Conservation (phyloP, 2,113 vertebrate species). For the Anguilla japonica region DNA sequence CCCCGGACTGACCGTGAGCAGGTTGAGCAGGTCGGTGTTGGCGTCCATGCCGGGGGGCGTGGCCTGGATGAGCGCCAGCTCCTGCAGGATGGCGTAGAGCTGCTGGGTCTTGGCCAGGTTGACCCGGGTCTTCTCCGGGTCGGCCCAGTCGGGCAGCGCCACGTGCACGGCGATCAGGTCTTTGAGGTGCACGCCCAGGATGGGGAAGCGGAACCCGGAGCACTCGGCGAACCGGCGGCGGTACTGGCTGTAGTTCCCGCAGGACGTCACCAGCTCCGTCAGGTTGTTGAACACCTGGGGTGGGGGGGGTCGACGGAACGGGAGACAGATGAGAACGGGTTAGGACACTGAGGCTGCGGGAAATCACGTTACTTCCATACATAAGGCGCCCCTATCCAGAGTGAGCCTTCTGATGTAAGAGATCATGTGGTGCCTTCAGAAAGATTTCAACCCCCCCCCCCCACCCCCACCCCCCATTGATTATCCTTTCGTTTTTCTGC, state of each 20-base stretch:
- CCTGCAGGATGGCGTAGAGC: conserved; percentile 82
- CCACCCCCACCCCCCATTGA: too few species aligned
- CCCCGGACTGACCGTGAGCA: conserved; percentile 77
- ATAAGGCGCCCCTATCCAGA: neutral
- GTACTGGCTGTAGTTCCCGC: conserved; percentile 85
- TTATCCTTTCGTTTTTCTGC: too few species aligned
- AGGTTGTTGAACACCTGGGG: conserved; percentile 72
- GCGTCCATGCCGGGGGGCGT: conserved; percentile 75
- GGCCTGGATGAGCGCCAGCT: conserved; percentile 79
- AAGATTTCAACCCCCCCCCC: too few species aligned
- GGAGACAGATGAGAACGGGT: neutral
- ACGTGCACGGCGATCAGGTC: conserved; percentile 87
- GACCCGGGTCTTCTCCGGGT: conserved; percentile 75
- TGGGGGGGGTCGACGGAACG: neutral
- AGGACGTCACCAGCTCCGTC: conserved; percentile 82
- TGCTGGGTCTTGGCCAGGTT: conserved; percentile 85
- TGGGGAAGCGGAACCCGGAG: conserved; percentile 84
- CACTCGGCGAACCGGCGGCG: conserved; percentile 80
- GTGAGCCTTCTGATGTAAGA: too few species aligned
- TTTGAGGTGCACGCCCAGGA: conserved; percentile 86
- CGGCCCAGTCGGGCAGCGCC: conserved; percentile 80
- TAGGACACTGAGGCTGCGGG: neutral
- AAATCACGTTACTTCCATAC: neutral
- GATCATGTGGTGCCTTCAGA: too few species aligned
- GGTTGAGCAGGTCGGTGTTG: conserved; percentile 81